Conservation (phyloP, 2,113 vertebrate genomes). For the Psittacula cyanocephala region DNA sequence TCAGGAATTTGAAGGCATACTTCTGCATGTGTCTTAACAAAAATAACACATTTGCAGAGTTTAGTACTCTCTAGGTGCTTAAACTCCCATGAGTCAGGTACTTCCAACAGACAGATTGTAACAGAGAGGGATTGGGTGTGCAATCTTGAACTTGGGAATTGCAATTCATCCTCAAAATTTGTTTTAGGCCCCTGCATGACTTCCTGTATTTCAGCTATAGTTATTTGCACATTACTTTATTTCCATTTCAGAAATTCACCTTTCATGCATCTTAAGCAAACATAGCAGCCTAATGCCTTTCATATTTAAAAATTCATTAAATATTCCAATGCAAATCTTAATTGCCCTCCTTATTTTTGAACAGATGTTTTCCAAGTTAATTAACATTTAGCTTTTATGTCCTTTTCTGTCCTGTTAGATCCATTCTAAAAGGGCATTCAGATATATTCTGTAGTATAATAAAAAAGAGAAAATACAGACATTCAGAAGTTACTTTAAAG, state of each 20-base stretch:
- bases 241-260: background rate
- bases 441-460: background rate
- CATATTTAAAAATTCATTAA: background rate
- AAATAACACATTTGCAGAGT: background rate
- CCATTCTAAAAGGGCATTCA: conserved; percentile 20
- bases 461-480: background rate
- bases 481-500: conserved; percentile 4
- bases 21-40: background rate
- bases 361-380: background rate
- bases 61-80: background rate
- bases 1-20: background rate
- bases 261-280: background rate
- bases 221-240: background rate
- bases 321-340: background rate
- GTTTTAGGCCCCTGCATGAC: background rate
- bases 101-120: background rate
- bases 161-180: background rate
- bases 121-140: background rate
- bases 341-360: background rate
- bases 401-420: background rate
- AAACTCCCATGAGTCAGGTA: background rate
- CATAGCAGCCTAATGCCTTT: background rate
- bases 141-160: background rate
- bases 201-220: background rate
- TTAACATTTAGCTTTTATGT: background rate